These are phyloP conservation scores for Eufriesea mexicana DNA, from an alignment of 1,140 invertebrate species.

Conservation along the genomic window DNA sequence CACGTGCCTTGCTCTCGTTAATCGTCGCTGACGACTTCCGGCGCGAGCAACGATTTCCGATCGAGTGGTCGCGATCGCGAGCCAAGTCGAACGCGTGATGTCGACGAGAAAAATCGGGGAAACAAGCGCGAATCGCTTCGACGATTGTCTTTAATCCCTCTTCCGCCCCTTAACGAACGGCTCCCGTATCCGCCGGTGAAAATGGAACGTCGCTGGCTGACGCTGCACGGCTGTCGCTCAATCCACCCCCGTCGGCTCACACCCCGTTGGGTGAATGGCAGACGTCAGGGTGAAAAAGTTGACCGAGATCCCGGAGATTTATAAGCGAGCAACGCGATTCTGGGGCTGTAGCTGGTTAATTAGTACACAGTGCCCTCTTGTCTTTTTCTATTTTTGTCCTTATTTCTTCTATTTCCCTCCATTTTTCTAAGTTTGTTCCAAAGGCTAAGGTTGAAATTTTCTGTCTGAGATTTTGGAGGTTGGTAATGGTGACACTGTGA, in stretches of 20 bases:
- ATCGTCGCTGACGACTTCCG: constrained; percentile 29
- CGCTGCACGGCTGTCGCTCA: not conserved
- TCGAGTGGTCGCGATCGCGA: not conserved
- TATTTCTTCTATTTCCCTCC: not conserved
- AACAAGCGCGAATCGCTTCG: not conserved
- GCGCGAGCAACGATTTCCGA: constrained; percentile 14
- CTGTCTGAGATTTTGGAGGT: no score
- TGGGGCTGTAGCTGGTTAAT: not conserved
- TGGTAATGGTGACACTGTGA: no score
- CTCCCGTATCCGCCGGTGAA: not conserved
- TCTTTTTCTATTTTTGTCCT: not conserved
- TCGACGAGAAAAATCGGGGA: not conserved
- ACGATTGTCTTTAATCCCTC: constrained; percentile 30
- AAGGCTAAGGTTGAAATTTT: no score
- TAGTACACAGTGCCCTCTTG: not conserved
- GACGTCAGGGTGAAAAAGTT: constrained; percentile 1
- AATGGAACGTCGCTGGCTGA: constrained; percentile 12
- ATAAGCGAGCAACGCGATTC: constrained; percentile 5
- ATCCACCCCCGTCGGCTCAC: not conserved
- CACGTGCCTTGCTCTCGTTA: constrained; percentile 23
- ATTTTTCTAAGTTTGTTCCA: not conserved
- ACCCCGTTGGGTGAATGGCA: not conserved
- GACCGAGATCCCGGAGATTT: constrained; percentile 13
- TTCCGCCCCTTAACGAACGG: constrained; percentile 26
- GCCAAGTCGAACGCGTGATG: no score